Conservation (phyloP, 2,888 invertebrate species). For the Tipula lateralis region DNA sequence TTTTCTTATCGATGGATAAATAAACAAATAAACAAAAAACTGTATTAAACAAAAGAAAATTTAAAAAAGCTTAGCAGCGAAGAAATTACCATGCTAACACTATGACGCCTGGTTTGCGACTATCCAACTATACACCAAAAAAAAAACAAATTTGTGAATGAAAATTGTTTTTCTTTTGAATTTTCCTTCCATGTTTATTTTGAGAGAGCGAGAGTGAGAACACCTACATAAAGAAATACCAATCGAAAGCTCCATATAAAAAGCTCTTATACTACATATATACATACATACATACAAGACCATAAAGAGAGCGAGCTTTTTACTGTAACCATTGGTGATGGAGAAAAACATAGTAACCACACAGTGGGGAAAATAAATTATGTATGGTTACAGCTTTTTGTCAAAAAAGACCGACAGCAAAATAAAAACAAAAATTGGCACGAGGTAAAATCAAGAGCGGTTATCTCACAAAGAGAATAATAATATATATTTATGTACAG, state of each 20-base stretch:
- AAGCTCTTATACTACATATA: not conserved
- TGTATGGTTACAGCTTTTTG: not conserved
- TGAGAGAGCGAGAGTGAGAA: not conserved
- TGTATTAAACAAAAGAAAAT: not conserved
- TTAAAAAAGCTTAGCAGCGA: constrained; percentile 26
- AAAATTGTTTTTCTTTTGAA: not conserved
- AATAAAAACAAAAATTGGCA: not conserved
- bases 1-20: not conserved
- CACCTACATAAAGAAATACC: not conserved
- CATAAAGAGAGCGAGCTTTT: not conserved
- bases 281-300: not conserved
- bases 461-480: not conserved
- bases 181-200: constrained; percentile 12
- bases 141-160: constrained; percentile 20
- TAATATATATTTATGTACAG: not conserved
- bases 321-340: not conserved
- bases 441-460: not conserved
- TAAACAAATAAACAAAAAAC: not conserved
- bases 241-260: not conserved
- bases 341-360: not conserved
- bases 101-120: constrained; percentile 29
- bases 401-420: not conserved
- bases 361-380: not conserved
- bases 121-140: not conserved
- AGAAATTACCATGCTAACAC: constrained; percentile 25